A percentile compares a stretch with the other conserved stretches of the same genome.
These are phyloP conservation scores for Apistogramma diplotaenia DNA, from an alignment of 2,113 vertebrate genomes.

Conservation along the genomic window DNA sequence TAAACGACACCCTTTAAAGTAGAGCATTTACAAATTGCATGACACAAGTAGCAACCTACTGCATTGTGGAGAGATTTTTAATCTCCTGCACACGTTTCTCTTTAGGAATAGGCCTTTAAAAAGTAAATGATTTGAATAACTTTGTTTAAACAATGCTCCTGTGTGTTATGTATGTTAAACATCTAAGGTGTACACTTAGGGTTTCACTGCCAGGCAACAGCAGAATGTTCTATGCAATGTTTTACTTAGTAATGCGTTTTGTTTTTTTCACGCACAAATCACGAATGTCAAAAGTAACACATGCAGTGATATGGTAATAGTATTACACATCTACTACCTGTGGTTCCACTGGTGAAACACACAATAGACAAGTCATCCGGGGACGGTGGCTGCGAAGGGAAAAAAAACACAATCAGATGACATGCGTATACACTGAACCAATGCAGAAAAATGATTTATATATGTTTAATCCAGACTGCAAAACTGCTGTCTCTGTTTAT, in stretches of 20 bases:
- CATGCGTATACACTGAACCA: not conserved
- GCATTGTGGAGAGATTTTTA: not conserved
- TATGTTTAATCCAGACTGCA: not conserved
- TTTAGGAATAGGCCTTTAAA: not conserved
- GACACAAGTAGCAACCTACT: not conserved
- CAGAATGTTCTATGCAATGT: not conserved
- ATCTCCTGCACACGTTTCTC: not conserved
- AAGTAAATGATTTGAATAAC: not conserved
- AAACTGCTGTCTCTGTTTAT: not conserved
- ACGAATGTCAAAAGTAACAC: not conserved
- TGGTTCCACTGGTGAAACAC: conserved; percentile 95
- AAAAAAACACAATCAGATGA: not conserved
- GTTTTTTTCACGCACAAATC: not conserved
- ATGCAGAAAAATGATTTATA: not conserved
- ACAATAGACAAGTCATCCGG: conserved; percentile 93
- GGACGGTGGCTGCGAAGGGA: conserved; percentile 82
- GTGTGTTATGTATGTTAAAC: not conserved
- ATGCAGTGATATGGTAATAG: not conserved
- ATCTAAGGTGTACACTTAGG: not conserved
- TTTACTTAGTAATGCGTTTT: not conserved
- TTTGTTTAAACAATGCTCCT: not conserved
- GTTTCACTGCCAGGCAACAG: too few relatives aligned
- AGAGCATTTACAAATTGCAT: not conserved
- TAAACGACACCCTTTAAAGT: not conserved
- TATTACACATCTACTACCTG: conserved; percentile 72